phyloP scores from a whole-genome alignment of 2,888 invertebrate genomes.

The Oligia fasciuncula region DNA sequence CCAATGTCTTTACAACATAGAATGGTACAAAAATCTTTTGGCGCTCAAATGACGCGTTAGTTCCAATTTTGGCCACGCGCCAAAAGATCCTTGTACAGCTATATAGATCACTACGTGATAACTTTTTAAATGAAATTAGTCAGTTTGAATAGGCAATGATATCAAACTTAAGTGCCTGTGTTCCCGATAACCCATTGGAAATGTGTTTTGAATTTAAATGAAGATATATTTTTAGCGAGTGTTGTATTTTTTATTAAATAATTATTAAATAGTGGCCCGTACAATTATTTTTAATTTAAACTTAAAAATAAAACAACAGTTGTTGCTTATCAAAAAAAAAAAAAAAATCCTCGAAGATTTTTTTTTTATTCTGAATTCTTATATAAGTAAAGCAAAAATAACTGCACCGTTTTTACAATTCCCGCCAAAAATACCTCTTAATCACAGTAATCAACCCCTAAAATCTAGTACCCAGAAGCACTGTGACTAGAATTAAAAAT shows the following conservation, averaged over 20 bases:
- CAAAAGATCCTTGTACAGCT: not conserved
- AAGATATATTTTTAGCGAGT: constrained; percentile 44
- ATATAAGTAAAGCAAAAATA: not conserved
- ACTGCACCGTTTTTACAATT: constrained; percentile 11
- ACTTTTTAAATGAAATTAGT: constrained; percentile 67
- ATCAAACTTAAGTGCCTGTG: constrained; percentile 57
- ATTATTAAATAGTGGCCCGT: constrained; percentile 4
- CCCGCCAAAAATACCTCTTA: constrained; percentile 37
- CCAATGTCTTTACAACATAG: constrained; percentile 77
- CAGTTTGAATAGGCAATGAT: constrained; percentile 55
- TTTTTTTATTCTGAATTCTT: not conserved
- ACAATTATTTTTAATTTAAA: constrained; percentile 21
- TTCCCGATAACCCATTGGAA: constrained; percentile 62
- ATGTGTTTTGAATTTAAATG: constrained; percentile 54
- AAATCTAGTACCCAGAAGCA: constrained; percentile 82
- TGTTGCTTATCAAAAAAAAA: constrained; percentile 13
- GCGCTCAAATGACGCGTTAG: not conserved
- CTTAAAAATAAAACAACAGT: constrained; percentile 6
- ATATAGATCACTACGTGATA: constrained; percentile 71
- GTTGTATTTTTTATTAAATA: constrained; percentile 15
- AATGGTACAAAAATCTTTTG: not conserved
- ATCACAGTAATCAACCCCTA: constrained; percentile 60
- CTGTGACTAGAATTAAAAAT: constrained; percentile 85
- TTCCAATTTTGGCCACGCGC: not conserved
- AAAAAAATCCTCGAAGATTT: not conserved